Conservation (phyloP, 2,888 invertebrate genomes). For the Cosmia trapezina region DNA sequence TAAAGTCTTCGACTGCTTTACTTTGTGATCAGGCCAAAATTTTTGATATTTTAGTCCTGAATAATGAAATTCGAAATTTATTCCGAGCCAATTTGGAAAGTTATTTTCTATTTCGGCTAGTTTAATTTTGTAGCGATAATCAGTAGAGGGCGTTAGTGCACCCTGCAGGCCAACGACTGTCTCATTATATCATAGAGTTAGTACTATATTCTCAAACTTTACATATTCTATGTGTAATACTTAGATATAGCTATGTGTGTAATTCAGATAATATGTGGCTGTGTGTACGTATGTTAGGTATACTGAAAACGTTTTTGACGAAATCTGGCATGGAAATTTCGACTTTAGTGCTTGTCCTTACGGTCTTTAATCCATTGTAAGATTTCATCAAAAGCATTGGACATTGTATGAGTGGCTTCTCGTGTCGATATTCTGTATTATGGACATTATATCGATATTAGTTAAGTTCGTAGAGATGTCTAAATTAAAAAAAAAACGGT, state of each 20-base stretch:
- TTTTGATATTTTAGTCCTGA: constrained; percentile 54
- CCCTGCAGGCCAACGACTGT: constrained; percentile 73
- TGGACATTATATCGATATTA: constrained; percentile 49
- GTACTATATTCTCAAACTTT: constrained; percentile 69
- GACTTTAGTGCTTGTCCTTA: constrained; percentile 37
- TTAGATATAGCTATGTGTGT: constrained; percentile 69
- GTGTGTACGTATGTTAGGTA: constrained; percentile 49
- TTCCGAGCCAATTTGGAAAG: constrained; percentile 81
- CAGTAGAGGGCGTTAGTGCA: constrained; percentile 59
- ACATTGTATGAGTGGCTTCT: constrained; percentile 22
- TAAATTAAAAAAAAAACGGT: constrained; percentile 6
- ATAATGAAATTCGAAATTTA: constrained; percentile 68
- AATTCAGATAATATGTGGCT: constrained; percentile 63
- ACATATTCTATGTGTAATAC: constrained; percentile 70
- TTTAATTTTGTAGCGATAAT: constrained; percentile 63
- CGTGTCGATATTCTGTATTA: constrained; percentile 49
- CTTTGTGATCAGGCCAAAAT: constrained; percentile 56
- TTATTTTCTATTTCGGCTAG: constrained; percentile 71
- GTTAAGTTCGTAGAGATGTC: constrained; percentile 36
- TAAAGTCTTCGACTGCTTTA: constrained; percentile 54
- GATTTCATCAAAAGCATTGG: constrained; percentile 31
- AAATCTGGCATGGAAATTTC: constrained; percentile 27
- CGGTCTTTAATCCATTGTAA: constrained; percentile 36
- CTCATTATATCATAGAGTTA: constrained; percentile 75
- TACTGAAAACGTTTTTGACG: constrained; percentile 18